Conservation (phyloP, 92 coral and sea anemone genomes). For the Paramuricea clavata region DNA sequence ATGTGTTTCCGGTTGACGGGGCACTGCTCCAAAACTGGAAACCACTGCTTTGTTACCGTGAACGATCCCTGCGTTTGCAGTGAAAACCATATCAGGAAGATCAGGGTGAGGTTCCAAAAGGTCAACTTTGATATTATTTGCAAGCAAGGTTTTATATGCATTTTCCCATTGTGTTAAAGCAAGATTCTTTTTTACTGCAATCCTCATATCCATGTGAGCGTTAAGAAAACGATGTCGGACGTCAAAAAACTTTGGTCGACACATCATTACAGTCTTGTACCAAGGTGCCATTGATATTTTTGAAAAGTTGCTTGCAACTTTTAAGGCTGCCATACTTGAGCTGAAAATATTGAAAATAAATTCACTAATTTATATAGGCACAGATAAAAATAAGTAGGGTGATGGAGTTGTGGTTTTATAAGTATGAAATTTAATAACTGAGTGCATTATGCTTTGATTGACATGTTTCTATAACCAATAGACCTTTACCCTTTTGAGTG, state of each 20-base stretch:
- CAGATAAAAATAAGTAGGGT: too few relatives aligned
- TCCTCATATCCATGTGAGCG: conserved; percentile 31
- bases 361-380: too few relatives aligned
- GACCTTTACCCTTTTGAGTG: too few relatives aligned
- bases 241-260: conserved; percentile 18
- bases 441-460: too few relatives aligned
- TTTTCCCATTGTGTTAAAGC: conserved; percentile 33
- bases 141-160: conserved; percentile 10
- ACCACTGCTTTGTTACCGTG: conserved; percentile 35
- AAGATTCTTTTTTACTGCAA: neutral
- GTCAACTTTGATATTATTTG: conserved; percentile 23
- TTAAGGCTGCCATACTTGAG: neutral
- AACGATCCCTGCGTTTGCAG: conserved; percentile 29
- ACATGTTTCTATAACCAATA: too few relatives aligned
- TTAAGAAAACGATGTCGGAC: conserved; percentile 20
- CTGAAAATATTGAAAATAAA: too few relatives aligned
- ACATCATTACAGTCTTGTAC: conserved; percentile 44
- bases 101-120: conserved; percentile 23
- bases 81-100: conserved; percentile 35
- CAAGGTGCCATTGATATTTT: neutral
- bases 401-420: too few relatives aligned
- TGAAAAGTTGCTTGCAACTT: neutral
- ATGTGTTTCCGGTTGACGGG: conserved; percentile 33
- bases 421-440: too few relatives aligned
- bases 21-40: conserved; percentile 29